Evolutionary conservation across 1,140 invertebrate species (phyloP).

Genomic region (Chironomus striatipennis): DNA sequence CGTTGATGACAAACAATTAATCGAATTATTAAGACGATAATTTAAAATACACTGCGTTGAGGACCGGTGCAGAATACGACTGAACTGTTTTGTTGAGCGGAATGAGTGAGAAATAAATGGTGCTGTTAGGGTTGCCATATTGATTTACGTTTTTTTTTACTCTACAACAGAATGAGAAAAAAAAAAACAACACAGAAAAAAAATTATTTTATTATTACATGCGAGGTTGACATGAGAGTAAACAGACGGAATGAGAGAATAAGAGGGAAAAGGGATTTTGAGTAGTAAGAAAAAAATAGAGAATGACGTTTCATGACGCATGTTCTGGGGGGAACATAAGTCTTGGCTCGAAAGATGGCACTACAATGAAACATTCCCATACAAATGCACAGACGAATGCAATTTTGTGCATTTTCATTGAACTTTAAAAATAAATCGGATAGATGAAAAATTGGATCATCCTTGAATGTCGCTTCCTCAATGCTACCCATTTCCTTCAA

Average conservation of each 20-base stretch:
- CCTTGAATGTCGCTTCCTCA: too few species aligned
- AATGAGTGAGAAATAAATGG: slow-evolving; percentile 14
- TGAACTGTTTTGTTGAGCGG: background rate
- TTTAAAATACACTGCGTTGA: background rate
- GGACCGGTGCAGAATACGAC: background rate
- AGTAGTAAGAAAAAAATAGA: background rate
- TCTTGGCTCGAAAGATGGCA: too few species aligned
- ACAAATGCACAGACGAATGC: too few species aligned
- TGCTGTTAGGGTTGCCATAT: slow-evolving; percentile 1
- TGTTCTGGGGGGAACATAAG: background rate
- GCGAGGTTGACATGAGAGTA: background rate
- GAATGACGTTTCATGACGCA: background rate
- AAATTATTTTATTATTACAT: background rate
- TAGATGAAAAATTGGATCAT: too few species aligned
- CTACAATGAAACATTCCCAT: too few species aligned
- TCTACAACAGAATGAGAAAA: background rate
- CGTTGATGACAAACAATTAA: background rate
- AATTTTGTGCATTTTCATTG: too few species aligned
- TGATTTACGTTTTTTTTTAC: background rate
- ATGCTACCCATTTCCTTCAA: too few species aligned
- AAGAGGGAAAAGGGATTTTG: background rate
- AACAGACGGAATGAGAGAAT: background rate
- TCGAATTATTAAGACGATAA: background rate
- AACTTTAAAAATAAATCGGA: too few species aligned
- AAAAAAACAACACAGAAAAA: slow-evolving; percentile 17